Evolutionary conservation across 2,113 vertebrate genomes (phyloP), one percentile per base, ranked within the genome.

Genomic region (Romanogobio albipinnatus): DNA sequence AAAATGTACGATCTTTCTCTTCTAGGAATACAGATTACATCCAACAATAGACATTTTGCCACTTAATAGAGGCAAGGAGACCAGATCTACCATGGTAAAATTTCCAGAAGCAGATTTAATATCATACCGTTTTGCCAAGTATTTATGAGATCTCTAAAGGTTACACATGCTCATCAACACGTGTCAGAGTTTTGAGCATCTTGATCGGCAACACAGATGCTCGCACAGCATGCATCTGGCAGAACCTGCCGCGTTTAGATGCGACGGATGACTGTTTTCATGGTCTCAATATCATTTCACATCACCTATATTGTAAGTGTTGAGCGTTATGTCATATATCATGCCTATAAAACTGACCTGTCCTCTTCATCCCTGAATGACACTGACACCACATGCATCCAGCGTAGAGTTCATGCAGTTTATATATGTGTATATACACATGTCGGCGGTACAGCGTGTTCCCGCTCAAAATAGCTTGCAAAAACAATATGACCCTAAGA

Each of bases 381-480:
- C 29, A 19, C 15, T 19, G 29, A 68, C 64, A 68, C 64, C 29
- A 9, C 29, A 68, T 68, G 3, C 15, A 36, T 68, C 29, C 64
- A 39, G 39, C 14, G 7, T 15, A 59, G 49, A 1, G 36, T 70
- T 43, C 24, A 29, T 85, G 29, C 26, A 26, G 51, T 15, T 17
- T 39, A 76, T 14, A 83, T 71, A 9, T 80, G 17, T 74, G n/a
- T 29, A 9, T 56, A 76, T 75, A 33, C 19, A 33, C 24, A 66
- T 33, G 22, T 26, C 39, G 22, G 56, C 6, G 2, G 83, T 19
- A 85, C 29, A 39, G 8, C 17, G 15, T 85, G 75, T 88, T n/a
- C 77, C 39, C 33, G 9, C 68, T 64, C 7, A 24, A 79, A 85
- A 85, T 87, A 85, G 29, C 59, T 26, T 45, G 15, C 19, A 3